Percentiles rank a stretch among this genome's conserved stretches.
Evolutionary conservation across 2,888 invertebrate species (phyloP).

Genomic region (Conomelus anceps): DNA sequence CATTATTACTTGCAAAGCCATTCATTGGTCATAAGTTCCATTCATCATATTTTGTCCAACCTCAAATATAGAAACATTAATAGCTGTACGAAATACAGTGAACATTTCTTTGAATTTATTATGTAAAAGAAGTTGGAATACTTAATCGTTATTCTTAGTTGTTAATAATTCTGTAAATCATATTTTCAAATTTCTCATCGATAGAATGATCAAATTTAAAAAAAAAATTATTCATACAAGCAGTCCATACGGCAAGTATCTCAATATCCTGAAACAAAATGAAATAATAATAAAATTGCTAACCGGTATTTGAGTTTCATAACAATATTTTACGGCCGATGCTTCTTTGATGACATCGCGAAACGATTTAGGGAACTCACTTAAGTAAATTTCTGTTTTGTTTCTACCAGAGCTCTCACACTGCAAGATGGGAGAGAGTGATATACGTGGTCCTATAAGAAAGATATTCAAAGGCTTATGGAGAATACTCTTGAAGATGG

Average conservation of each 20-base stretch:
- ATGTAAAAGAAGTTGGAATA: no score
- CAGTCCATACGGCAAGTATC: neutral
- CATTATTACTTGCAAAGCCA: no score
- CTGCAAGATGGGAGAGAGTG: neutral
- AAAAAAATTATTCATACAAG: neutral
- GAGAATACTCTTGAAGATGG: constrained; percentile 6
- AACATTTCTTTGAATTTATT: no score
- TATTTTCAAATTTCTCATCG: no score
- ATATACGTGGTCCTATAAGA: neutral
- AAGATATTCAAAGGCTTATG: constrained; percentile 5
- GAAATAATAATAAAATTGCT: neutral
- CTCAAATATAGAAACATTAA: no score
- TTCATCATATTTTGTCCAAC: no score
- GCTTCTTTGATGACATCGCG: neutral
- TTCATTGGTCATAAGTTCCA: no score
- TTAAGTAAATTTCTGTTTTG: neutral
- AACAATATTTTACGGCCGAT: neutral
- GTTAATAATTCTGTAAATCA: no score
- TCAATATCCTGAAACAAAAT: neutral
- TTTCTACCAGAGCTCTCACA: neutral
- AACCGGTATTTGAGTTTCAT: neutral
- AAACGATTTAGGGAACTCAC: neutral
- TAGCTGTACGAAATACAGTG: no score
- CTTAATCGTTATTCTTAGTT: no score
- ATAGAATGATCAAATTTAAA: neutral